phyloP scores from a whole-genome alignment of 2,797 vertebrate species.

The Danio choprae region DNA sequence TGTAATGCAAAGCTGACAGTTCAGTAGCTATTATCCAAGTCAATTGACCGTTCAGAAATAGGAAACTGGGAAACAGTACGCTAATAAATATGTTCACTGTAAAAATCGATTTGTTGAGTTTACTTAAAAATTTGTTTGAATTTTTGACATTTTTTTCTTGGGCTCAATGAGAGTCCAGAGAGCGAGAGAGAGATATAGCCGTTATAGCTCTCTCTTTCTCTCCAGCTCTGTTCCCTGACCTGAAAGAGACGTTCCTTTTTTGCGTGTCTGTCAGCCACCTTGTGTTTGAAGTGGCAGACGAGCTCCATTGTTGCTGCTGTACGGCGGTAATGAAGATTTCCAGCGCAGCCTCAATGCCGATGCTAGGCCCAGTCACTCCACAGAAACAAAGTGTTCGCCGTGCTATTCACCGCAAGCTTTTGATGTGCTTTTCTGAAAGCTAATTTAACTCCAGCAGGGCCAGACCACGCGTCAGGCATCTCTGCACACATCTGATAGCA shows the following conservation, averaged over 20 bases:
- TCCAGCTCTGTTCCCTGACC: slow-evolving; percentile 5
- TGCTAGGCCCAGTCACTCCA: slow-evolving; percentile 9
- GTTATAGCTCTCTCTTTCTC: not conserved
- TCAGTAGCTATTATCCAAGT: no score
- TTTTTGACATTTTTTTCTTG: not conserved
- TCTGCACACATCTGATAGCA: slow-evolving; percentile 14
- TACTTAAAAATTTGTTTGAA: no score
- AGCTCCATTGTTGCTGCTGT: slow-evolving; percentile 33
- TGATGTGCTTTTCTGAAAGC: slow-evolving; percentile 17
- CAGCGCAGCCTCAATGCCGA: not conserved
- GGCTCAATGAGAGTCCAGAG: not conserved
- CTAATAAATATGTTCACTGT: no score
- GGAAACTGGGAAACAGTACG: no score
- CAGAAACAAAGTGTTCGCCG: not conserved
- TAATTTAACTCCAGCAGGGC: not conserved
- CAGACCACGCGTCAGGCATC: not conserved
- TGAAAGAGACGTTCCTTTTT: slow-evolving; percentile 22
- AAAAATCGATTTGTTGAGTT: no score
- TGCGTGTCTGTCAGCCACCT: slow-evolving; percentile 28
- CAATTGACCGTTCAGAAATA: no score
- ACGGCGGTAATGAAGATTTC: slow-evolving; percentile 32
- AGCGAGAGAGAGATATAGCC: not conserved
- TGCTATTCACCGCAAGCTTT: not conserved
- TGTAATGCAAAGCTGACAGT: no score
- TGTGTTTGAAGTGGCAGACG: slow-evolving; percentile 6